Evolutionary conservation across 2,888 invertebrate species (phyloP).

Genomic region (Drosophila lutescens): DNA sequence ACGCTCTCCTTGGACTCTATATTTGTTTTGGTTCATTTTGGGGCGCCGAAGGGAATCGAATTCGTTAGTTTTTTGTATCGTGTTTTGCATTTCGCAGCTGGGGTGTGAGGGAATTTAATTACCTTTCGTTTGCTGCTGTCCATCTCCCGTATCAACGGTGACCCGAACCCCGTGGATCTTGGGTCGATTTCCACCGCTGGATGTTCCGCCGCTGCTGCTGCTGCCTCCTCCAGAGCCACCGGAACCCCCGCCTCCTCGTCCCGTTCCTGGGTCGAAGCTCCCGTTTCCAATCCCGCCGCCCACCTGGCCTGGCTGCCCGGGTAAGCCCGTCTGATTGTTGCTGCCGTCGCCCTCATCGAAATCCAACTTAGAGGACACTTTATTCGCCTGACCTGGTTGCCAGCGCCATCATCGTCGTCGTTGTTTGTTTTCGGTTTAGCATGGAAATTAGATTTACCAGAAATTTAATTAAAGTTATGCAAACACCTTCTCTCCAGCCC

Average conservation of each 20-base stretch:
- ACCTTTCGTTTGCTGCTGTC: conserved; percentile 82
- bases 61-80: conserved; percentile 36
- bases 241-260: conserved; percentile 45
- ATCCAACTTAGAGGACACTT: conserved; percentile 83
- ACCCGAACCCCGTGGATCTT: conserved; percentile 84
- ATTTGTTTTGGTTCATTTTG: conserved; percentile 24
- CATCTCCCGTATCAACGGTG: conserved; percentile 84
- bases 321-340: conserved; percentile 73
- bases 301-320: conserved; percentile 45
- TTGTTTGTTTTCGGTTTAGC: conserved; percentile 74
- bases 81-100: conserved; percentile 13
- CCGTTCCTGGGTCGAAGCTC: conserved; percentile 52
- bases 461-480: conserved; percentile 75
- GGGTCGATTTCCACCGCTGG: conserved; percentile 74
- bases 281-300: conserved; percentile 34
- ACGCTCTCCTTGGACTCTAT: conserved; percentile 84
- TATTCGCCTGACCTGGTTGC: conserved; percentile 79
- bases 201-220: conserved; percentile 8
- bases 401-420: conserved; percentile 10
- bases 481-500: conserved; percentile 49
- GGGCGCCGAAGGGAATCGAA: conserved; percentile 14
- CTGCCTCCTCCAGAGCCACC: conserved; percentile 2
- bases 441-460: conserved; percentile 74
- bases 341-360: conserved; percentile 77
- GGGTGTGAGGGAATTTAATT: conserved; percentile 55